Evolutionary conservation across 2,888 invertebrate genomes (phyloP).

Genomic region (Liopterus haemorrhoidalis): DNA sequence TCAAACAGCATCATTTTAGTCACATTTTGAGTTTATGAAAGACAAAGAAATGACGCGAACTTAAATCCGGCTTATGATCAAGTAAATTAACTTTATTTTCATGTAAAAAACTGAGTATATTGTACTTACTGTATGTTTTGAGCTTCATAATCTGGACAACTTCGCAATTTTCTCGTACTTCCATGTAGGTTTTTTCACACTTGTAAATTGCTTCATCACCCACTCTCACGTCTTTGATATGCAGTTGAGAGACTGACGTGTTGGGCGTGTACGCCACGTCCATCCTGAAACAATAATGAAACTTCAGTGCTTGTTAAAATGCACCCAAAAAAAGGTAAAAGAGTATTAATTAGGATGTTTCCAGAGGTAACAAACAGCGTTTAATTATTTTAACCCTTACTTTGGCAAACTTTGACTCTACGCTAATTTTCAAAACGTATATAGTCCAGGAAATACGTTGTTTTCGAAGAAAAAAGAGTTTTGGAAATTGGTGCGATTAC

Average conservation of each 20-base stretch:
- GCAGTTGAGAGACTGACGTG: constrained; percentile 60
- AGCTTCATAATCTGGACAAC: constrained; percentile 75
- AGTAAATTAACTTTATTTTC: not conserved
- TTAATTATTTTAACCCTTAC: too few relatives aligned
- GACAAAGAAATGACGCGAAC: not conserved
- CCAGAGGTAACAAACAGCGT: too few relatives aligned
- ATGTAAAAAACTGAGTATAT: constrained; percentile 16
- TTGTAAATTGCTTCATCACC: constrained; percentile 75
- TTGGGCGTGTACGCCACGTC: constrained; percentile 62
- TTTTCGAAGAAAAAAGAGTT: too few relatives aligned
- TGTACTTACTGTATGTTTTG: constrained; percentile 74
- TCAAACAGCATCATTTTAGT: constrained; percentile 9
- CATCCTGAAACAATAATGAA: constrained; percentile 53
- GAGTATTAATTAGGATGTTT: not conserved
- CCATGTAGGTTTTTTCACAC: constrained; percentile 76
- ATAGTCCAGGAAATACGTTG: too few relatives aligned
- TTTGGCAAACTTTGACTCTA: too few relatives aligned
- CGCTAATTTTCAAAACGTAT: too few relatives aligned
- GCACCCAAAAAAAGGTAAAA: not conserved
- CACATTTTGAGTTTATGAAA: constrained; percentile 9
- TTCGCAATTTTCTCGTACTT: constrained; percentile 72
- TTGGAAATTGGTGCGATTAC: too few relatives aligned
- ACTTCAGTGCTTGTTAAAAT: not conserved
- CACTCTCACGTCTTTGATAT: constrained; percentile 61
- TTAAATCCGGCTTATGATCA: constrained; percentile 8